A percentile compares a stretch with the other conserved stretches of the same genome.
Conservation (phyloP, 2,888 invertebrate species). For the Hyposoter didymator region DNA sequence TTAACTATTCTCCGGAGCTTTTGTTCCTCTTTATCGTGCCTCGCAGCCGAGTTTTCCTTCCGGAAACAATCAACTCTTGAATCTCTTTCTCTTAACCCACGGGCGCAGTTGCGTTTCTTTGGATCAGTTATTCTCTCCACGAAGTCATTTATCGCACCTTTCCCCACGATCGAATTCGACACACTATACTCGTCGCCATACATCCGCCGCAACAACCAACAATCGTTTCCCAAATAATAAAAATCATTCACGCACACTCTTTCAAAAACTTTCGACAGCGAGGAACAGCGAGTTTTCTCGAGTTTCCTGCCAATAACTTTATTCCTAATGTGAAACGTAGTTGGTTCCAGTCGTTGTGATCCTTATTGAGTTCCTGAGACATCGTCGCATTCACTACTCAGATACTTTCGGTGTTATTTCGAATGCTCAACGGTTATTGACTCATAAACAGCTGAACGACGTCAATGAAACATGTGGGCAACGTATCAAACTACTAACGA, state of each 20-base stretch:
- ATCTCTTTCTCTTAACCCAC: conserved; percentile 5
- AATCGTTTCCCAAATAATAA: conserved; percentile 21
- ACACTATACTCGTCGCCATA: background rate
- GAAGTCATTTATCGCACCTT: conserved; percentile 61
- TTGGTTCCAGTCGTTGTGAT: background rate
- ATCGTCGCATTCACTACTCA: background rate
- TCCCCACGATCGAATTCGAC: conserved; percentile 52
- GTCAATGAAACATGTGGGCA: background rate
- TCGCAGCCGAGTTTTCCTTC: conserved; percentile 36
- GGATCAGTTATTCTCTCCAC: conserved; percentile 59
- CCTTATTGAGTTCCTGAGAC: background rate
- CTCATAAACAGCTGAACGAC: background rate
- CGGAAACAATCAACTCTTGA: background rate
- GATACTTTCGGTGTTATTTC: background rate
- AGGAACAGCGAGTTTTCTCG: background rate
- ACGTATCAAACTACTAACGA: background rate
- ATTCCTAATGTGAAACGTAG: conserved; percentile 22
- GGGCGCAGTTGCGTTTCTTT: background rate
- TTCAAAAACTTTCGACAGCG: conserved; percentile 1
- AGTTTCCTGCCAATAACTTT: conserved; percentile 46
- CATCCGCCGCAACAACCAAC: conserved; percentile 48
- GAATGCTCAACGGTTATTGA: background rate
- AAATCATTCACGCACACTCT: conserved; percentile 43
- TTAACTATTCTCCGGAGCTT: conserved; percentile 8
- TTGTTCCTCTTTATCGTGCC: conserved; percentile 40